Base-by-base conservation (phyloP, 2,113 vertebrate species). In the Nothocercus julius region DNA sequence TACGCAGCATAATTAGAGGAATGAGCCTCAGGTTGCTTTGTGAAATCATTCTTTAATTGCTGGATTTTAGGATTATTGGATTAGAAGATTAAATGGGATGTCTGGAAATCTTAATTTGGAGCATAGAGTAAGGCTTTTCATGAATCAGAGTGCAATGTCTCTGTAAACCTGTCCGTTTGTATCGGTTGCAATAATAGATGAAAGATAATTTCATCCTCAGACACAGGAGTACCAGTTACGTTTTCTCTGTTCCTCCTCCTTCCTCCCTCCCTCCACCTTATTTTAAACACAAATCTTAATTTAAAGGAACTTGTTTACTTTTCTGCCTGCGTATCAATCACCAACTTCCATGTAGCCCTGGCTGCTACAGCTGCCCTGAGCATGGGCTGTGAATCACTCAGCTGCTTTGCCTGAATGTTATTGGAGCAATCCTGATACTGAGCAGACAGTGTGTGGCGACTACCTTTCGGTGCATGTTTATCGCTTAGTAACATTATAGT, bases 61-160 rank as follows among this genome's bases (percentile, higher is more conserved):
- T 93, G 93, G 94, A 95, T 95, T 96, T 93, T 92, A 62, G 93
- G 87, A 95, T 96, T 97, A 95, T 86, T 96, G 95, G 95, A 96
- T 97, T 96, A 96, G 80, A 92, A 94, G 92, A 95, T 97, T 94
- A 96, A 85, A 92, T 88, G 28, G 30, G 68, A 86, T 86, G 85
- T 83, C 73, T 96, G 53, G 44, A 96, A 95, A 91, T 90, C 82
- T 90, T 90, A 78, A 92, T 95, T 62, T 87, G 25, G 45, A 95
- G 34, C 76, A 86, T 91, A 73, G 42, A 66, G 34, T 70, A 74
- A 83, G 53, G 38, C 87, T 91, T 77, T 80, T 90, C 19, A 40
- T 83, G 32, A 88, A 78, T 74, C 75, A 74, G 61, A 80, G 45
- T 78, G 63, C 36, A 75, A 19, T 56, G 13, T 28, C n/a, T 59